Percentiles rank a stretch among this genome's conserved stretches.
Evolutionary conservation across 2,113 vertebrate species (phyloP).

Genomic region (Baryphthengus martii): DNA sequence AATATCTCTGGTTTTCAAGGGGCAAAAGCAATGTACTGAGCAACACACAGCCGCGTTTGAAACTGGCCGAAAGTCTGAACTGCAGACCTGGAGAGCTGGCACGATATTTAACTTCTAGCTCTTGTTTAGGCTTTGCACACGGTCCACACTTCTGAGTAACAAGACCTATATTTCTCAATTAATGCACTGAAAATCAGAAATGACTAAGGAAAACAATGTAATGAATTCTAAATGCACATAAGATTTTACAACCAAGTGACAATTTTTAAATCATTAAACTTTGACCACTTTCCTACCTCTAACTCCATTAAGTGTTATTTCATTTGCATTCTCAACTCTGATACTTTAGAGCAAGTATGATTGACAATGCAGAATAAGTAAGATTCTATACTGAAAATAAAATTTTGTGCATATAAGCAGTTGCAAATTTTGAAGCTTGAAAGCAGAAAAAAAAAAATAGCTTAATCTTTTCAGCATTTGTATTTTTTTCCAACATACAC

Average conservation of each 20-base stretch:
- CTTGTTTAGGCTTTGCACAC: accelerated
- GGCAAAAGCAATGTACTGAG: neutral
- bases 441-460: neutral
- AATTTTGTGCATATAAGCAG: neutral
- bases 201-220: neutral
- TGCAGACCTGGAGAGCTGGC: neutral
- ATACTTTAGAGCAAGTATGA: neutral
- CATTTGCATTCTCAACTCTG: neutral
- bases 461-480: neutral
- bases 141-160: neutral
- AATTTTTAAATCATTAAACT: neutral
- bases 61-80: neutral
- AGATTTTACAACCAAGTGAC: neutral
- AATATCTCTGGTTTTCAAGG: neutral
- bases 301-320: neutral
- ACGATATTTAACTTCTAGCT: neutral
- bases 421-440: neutral
- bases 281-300: neutral
- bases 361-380: neutral
- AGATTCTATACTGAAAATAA: neutral
- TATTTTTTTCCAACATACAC: neutral
- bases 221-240: neutral
- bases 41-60: neutral
- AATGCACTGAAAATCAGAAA: neutral
- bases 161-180: neutral